Base-by-base conservation (phyloP, 2,888 invertebrate genomes). In the Netelia inedita region DNA sequence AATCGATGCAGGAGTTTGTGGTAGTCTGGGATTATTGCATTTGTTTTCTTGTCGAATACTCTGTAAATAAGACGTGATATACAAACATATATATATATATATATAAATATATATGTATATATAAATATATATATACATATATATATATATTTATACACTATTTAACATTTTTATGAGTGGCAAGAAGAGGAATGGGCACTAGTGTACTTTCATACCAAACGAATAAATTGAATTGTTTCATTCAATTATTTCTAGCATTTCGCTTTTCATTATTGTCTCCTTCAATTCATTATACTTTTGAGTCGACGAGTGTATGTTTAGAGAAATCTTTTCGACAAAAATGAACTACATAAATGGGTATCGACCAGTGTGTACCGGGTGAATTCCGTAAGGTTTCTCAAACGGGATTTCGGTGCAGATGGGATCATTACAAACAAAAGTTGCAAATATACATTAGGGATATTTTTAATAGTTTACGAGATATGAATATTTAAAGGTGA, bases 161-260 rank as follows among this genome's bases (percentile, higher is more conserved):
- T 89, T 89, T 90, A 90, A 88, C 87, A 90, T 87, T 90, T 90
- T 90, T 90, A 88, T 88, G 88, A 87, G 59, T 65, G 19, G 41
- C 65, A 66, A 71, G 19, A 79, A 41, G 14, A 72, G 59, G 28
- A 68, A 85, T 61, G 23, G 50, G 80, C 85, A 83, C 72, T 71
- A 57, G 59, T 83, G 83, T 76, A 85, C 66, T 85, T 85, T 85
- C 74, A 82, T 85, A 82, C 85, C 79, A 76, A 85, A 85, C 61
- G 35, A 85, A 83, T 83, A 85, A 79, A 85, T 46, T 23, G 2
- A 79, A 74, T 46, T 61, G 46, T 73, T 76, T 78, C 46, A 68
- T 76, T 28, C 53, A 59, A 23, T 43, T 14, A 63, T 74, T 23
- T 53, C 19, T 57, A 35, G 35, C 35, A 35, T 6, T 35, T 35